Evolutionary conservation across 2,888 invertebrate genomes (phyloP).

Genomic region (Rotaria macrura): DNA sequence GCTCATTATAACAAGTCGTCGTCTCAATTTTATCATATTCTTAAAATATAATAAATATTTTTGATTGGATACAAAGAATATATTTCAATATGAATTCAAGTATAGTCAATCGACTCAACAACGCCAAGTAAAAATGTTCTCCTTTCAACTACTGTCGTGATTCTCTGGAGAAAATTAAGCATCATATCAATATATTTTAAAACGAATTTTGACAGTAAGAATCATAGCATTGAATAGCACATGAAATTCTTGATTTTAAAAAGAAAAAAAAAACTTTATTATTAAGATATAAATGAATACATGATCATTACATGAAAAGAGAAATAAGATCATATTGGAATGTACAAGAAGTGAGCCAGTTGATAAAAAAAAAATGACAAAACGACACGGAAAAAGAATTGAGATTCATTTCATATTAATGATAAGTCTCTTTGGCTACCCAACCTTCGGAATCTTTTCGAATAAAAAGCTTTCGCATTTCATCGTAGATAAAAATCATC

Average conservation of each 20-base stretch:
- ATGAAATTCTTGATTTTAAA: background rate
- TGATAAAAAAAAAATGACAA: background rate
- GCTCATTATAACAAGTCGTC: no score
- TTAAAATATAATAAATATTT: no score
- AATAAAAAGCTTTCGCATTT: constrained; percentile 37
- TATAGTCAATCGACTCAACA: no score
- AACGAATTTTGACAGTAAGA: no score
- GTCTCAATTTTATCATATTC: no score
- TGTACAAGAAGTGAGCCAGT: background rate
- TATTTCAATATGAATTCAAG: no score
- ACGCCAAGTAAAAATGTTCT: no score
- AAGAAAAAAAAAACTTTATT: background rate
- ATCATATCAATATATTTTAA: no score
- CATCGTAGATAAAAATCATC: constrained; percentile 39
- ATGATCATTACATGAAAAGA: background rate
- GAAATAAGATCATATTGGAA: background rate
- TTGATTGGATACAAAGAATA: no score
- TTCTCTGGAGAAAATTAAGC: no score
- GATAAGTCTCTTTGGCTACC: constrained; percentile 37
- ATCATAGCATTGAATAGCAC: no score
- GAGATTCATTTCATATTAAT: constrained; percentile 28
- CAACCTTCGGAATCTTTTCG: constrained; percentile 37
- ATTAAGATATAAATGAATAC: background rate
- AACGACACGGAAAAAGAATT: background rate
- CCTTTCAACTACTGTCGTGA: no score